phyloP scores from a whole-genome alignment of 2,113 vertebrate species.

The Eretmochelys imbricata region DNA sequence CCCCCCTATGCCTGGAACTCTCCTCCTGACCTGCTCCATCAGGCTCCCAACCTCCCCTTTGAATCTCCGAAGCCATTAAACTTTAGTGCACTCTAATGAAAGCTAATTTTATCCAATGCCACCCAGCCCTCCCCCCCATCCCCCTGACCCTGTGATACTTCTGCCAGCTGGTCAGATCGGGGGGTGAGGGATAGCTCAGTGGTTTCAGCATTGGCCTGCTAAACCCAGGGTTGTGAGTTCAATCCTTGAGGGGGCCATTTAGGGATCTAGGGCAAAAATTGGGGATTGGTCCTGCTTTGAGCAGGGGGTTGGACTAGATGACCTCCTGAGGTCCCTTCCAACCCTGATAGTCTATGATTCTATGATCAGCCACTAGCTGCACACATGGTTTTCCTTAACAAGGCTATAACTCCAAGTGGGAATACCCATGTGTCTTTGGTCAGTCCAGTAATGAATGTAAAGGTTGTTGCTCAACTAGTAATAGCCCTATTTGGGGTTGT shows the following conservation, averaged over 20 bases:
- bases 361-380: not conserved
- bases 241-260: too few relatives aligned
- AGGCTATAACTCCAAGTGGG: not conserved
- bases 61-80: not conserved
- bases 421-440: not conserved
- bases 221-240: too few relatives aligned
- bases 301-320: too few relatives aligned
- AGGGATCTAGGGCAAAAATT: too few relatives aligned
- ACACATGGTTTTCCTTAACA: not conserved
- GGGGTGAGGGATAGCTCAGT: too few relatives aligned
- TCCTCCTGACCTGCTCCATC: not conserved
- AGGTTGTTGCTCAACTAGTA: not conserved
- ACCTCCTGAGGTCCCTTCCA: too few relatives aligned
- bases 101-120: not conserved
- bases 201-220: too few relatives aligned
- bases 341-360: too few relatives aligned
- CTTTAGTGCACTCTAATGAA: not conserved
- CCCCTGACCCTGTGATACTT: not conserved
- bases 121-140: not conserved
- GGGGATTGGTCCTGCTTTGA: too few relatives aligned
- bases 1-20: not conserved
- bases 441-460: not conserved
- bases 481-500: not conserved
- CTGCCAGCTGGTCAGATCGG: not conserved
- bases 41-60: not conserved